Evolutionary conservation across 2,888 invertebrate genomes (phyloP).

Genomic region (Drosophila fungiperda): DNA sequence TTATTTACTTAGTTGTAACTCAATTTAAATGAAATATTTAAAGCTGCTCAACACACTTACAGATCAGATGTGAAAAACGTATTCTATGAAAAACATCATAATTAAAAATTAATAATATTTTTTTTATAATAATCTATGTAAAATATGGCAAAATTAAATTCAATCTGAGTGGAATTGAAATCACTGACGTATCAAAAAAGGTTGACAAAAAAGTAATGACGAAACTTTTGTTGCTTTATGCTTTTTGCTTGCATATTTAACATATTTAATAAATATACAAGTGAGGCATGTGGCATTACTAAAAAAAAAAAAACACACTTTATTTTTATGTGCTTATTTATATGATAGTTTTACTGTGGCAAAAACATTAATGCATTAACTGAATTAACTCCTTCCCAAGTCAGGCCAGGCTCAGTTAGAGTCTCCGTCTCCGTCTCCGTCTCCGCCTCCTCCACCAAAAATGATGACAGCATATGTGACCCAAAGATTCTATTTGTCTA

Average conservation of each 20-base stretch:
- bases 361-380: slow-evolving; percentile 45
- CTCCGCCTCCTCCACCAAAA: background rate
- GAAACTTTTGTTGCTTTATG: background rate
- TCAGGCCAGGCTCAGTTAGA: too few relatives aligned
- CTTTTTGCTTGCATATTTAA: background rate
- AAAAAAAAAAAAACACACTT: background rate
- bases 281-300: too few relatives aligned
- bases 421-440: background rate
- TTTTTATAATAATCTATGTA: too few relatives aligned
- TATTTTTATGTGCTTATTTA: background rate
- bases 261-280: slow-evolving; percentile 3
- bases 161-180: slow-evolving; percentile 23
- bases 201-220: slow-evolving; percentile 1
- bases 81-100: too few relatives aligned
- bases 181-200: slow-evolving; percentile 23
- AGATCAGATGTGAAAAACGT: background rate
- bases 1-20: background rate
- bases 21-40: background rate
- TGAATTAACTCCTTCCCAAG: background rate
- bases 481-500: slow-evolving; percentile 53
- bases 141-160: slow-evolving; percentile 4
- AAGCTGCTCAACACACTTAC: background rate
- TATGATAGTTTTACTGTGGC: background rate
- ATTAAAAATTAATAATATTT: too few relatives aligned
- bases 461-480: slow-evolving; percentile 45